Conservation (phyloP, 2,888 invertebrate species). For the Geotrupes spiniger region DNA sequence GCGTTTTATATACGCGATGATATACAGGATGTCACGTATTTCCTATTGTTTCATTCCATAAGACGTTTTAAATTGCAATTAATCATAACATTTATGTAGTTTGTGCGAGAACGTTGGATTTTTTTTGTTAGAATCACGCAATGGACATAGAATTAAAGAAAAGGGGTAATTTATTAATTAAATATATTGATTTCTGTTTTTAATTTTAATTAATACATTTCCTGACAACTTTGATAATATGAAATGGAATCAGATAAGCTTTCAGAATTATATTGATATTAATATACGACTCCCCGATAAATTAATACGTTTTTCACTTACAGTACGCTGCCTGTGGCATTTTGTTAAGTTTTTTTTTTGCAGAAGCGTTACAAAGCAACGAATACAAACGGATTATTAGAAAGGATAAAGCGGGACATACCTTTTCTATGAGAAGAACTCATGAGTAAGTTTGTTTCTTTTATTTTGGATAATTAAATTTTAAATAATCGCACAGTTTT, state of each 20-base stretch:
- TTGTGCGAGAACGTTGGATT: background rate
- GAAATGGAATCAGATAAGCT: background rate
- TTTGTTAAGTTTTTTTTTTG: constrained; percentile 9
- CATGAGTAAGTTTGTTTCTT: constrained; percentile 21
- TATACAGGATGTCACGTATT: constrained; percentile 28
- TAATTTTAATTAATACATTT: too few species aligned
- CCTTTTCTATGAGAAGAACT: constrained; percentile 23
- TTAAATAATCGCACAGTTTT: too few species aligned
- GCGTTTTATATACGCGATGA: background rate
- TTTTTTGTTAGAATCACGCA: constrained; percentile 6
- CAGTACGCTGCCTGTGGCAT: too few species aligned
- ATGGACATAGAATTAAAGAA: constrained; percentile 23
- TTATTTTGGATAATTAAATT: constrained; percentile 1
- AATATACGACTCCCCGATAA: too few species aligned
- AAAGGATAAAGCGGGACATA: constrained; percentile 18
- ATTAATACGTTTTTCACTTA: too few species aligned
- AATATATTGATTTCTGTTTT: constrained; percentile 1
- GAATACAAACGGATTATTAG: constrained; percentile 28
- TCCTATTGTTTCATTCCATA: constrained; percentile 19
- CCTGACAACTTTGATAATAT: background rate
- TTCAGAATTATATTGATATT: background rate
- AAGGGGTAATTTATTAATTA: constrained; percentile 20
- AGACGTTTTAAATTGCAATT: constrained; percentile 5
- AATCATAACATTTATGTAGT: constrained; percentile 1
- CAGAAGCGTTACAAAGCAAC: constrained; percentile 29